These are phyloP conservation scores for Ictalurus punctatus DNA, from an alignment of 2,113 vertebrate genomes.

Conservation along the genomic window DNA sequence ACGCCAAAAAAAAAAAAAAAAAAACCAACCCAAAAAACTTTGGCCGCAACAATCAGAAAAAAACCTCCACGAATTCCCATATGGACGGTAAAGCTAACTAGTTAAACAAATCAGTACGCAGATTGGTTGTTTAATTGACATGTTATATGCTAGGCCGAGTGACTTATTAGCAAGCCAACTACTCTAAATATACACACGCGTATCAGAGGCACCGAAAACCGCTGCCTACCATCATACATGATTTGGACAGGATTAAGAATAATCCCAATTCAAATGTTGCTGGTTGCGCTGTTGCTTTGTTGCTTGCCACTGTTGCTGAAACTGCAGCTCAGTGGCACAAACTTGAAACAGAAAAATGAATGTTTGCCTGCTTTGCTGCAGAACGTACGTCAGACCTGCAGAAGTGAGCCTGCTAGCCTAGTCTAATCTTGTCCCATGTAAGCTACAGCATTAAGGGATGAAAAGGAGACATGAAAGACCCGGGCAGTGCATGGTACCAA, in stretches of 20 bases:
- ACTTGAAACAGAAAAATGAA: neutral
- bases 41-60: no score
- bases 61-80: no score
- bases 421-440: neutral
- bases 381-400: neutral
- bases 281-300: neutral
- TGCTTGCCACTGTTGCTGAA: neutral
- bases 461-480: conserved; percentile 26
- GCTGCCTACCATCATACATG: neutral
- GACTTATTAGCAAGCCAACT: neutral
- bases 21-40: no score
- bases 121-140: neutral
- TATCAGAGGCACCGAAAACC: neutral
- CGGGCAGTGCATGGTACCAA: neutral
- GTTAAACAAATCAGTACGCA: neutral
- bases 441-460: neutral
- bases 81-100: neutral
- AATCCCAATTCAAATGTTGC: neutral
- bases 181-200: neutral
- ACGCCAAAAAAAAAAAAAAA: no score
- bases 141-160: neutral
- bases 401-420: neutral
- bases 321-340: neutral
- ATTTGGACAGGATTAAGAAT: neutral
- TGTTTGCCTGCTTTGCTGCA: neutral